These are phyloP conservation scores for Ditylenchus weischeri DNA, from an alignment of 2,888 invertebrate genomes.

Conservation along the genomic window DNA sequence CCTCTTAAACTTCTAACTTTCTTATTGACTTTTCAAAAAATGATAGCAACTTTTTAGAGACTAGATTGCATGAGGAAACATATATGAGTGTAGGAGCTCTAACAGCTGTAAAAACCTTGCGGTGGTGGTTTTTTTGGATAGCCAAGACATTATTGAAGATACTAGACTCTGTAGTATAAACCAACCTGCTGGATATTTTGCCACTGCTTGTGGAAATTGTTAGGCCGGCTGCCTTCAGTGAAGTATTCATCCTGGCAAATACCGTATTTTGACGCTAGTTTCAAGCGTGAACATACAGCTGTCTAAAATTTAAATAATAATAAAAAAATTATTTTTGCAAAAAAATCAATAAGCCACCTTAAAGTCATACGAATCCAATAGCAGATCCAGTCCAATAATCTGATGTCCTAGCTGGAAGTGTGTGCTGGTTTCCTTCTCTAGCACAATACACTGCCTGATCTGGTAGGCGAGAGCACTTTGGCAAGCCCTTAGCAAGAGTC, in stretches of 20 bases:
- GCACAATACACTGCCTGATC: conserved; percentile 17
- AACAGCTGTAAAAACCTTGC: too few relatives aligned
- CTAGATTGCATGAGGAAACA: too few relatives aligned
- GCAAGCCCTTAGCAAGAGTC: conserved; percentile 17
- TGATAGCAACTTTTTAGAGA: too few relatives aligned
- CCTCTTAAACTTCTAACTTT: too few relatives aligned
- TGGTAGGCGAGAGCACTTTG: conserved; percentile 21
- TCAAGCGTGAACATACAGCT: conserved; percentile 1
- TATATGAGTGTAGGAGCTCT: too few relatives aligned
- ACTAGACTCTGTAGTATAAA: too few relatives aligned
- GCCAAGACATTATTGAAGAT: too few relatives aligned
- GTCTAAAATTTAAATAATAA: conserved; percentile 2
- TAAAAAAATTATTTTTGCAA: neutral
- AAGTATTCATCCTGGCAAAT: neutral
- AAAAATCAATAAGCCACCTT: conserved; percentile 4
- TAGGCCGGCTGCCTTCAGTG: neutral
- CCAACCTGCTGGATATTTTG: neutral
- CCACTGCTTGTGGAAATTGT: neutral
- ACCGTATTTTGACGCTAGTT: conserved; percentile 2
- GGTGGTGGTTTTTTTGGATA: too few relatives aligned
- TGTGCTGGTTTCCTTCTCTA: conserved; percentile 10
- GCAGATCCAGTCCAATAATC: conserved; percentile 14
- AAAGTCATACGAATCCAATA: conserved; percentile 19
- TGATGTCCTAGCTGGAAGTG: conserved; percentile 14
- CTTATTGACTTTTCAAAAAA: too few relatives aligned